Percentiles rank a stretch among this genome's conserved stretches.
These are phyloP conservation scores for Eilema depressum DNA, from an alignment of 2,888 invertebrate species.

Conservation along the genomic window DNA sequence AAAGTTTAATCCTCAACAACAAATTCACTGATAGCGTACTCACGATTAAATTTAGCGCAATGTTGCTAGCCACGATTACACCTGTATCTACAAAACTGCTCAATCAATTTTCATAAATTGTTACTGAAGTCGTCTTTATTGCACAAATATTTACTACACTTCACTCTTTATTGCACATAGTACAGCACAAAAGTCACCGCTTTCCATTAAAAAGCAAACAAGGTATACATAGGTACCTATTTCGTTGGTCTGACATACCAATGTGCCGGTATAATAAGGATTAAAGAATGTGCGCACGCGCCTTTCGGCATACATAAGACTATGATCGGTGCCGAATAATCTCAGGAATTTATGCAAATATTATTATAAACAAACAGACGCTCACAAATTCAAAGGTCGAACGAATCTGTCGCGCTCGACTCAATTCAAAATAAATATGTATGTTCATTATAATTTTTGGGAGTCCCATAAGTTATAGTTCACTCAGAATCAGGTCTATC, in stretches of 20 bases:
- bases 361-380: slow-evolving; percentile 31
- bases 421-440: slow-evolving; percentile 22
- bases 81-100: no score
- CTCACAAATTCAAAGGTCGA: slow-evolving; percentile 36
- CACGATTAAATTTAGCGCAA: no score
- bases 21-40: no score
- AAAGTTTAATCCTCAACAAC: no score
- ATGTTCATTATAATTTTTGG: background rate
- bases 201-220: background rate
- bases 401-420: slow-evolving; percentile 23
- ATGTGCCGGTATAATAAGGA: background rate
- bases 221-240: background rate
- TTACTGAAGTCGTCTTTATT: no score
- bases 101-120: no score
- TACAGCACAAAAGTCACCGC: no score
- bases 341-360: slow-evolving; percentile 30
- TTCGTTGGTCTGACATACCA: background rate
- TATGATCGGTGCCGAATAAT: slow-evolving; percentile 10
- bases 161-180: no score
- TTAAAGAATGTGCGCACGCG: background rate
- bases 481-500: no score
- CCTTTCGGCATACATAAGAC: background rate
- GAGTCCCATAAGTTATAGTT: background rate
- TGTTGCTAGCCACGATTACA: no score
- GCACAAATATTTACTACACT: no score